Conservation (phyloP, 2,888 invertebrate species). For the Standfussiana lucernea region DNA sequence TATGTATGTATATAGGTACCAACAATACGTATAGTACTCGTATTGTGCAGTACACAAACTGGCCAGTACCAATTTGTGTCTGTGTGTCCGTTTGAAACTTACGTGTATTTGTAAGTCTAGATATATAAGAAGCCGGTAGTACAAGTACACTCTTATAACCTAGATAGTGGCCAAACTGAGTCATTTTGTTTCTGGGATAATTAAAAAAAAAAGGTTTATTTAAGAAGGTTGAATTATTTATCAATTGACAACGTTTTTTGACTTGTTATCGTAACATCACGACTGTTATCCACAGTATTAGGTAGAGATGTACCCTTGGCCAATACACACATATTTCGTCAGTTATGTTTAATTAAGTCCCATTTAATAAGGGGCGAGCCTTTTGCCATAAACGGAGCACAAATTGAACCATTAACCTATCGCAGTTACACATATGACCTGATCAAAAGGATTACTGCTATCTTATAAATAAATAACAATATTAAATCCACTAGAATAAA, state of each 20-base stretch:
- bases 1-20: neutral
- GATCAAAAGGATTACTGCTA: neutral
- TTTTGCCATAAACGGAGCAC: neutral
- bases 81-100: too few species aligned
- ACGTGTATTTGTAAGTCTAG: conserved; percentile 17
- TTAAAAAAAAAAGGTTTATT: neutral
- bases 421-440: neutral
- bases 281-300: neutral
- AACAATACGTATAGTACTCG: neutral
- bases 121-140: conserved; percentile 17
- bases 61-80: too few species aligned
- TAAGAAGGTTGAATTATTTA: neutral
- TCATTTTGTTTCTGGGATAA: neutral
- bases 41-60: neutral
- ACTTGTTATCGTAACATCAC: neutral
- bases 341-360: neutral
- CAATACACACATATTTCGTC: neutral
- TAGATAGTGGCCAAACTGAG: conserved; percentile 10
- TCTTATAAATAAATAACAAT: neutral
- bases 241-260: neutral
- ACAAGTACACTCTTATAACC: conserved; percentile 5
- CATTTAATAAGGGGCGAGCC: neutral
- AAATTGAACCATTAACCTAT: neutral
- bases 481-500: neutral
- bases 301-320: neutral